phyloP scores from a whole-genome alignment of 2,797 vertebrate species.

The Sebastes steindachneri region DNA sequence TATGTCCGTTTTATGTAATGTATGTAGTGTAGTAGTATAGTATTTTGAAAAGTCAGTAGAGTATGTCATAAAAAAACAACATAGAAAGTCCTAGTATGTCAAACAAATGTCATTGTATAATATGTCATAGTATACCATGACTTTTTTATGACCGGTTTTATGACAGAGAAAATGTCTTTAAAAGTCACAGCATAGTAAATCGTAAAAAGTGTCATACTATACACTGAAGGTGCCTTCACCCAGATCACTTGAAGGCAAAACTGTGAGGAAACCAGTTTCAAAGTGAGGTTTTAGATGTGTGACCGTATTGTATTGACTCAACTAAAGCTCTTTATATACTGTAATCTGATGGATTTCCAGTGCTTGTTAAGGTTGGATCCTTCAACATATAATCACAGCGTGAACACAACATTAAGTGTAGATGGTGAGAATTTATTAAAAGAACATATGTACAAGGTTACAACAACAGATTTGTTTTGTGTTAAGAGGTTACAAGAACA shows the following conservation, averaged over 20 bases:
- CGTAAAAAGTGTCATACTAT: too few relatives aligned
- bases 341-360: background rate
- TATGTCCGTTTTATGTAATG: accelerated
- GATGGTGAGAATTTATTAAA: constrained; percentile 77
- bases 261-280: background rate
- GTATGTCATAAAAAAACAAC: too few relatives aligned
- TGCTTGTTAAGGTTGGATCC: background rate
- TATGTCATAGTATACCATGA: too few relatives aligned
- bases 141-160: too few relatives aligned
- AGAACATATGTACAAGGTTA: constrained; percentile 79
- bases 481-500: constrained; percentile 48
- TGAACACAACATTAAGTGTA: background rate
- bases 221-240: background rate
- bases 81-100: too few relatives aligned
- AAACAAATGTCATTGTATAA: too few relatives aligned
- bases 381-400: background rate
- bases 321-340: background rate
- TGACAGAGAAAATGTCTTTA: too few relatives aligned
- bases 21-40: too few relatives aligned
- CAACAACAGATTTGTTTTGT: constrained; percentile 35
- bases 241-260: background rate
- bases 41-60: too few relatives aligned
- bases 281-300: background rate
- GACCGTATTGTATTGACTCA: background rate
- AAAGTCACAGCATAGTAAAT: too few relatives aligned